Conservation (phyloP, 2,888 invertebrate species). For the Gisinianus flammeolus region DNA sequence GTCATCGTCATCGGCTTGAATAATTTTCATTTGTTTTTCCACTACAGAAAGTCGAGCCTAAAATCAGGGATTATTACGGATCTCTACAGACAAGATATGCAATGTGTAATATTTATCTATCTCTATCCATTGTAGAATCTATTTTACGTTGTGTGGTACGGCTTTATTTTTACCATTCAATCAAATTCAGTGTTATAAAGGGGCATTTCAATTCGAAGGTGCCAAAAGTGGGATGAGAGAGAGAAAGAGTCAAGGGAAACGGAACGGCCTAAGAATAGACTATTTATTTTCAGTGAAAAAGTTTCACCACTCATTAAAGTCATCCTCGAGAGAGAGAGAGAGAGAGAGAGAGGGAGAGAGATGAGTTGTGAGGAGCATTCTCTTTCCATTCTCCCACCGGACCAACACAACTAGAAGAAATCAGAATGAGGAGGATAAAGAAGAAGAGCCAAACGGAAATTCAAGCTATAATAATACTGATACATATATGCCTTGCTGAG, state of each 20-base stretch:
- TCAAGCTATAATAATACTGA: conserved; percentile 7
- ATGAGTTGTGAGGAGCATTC: background rate
- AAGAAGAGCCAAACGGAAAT: conserved; percentile 2
- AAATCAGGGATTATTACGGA: too few species aligned
- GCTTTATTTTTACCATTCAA: too few species aligned
- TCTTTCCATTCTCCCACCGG: background rate
- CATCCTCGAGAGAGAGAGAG: conserved; percentile 38
- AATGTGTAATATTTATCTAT: too few species aligned
- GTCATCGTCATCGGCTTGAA: too few species aligned
- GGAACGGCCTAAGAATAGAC: conserved; percentile 49
- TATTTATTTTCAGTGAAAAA: conserved; percentile 32
- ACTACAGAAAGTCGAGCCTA: too few species aligned
- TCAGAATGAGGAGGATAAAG: background rate
- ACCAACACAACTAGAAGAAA: background rate
- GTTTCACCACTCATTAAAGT: conserved; percentile 53
- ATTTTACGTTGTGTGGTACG: too few species aligned
- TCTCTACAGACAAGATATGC: too few species aligned
- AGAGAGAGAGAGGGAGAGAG: too few species aligned
- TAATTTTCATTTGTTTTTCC: too few species aligned
- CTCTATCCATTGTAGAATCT: too few species aligned
- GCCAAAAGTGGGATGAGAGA: conserved; percentile 46
- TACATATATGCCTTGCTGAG: conserved; percentile 1
- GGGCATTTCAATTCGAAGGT: too few species aligned
- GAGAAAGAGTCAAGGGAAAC: conserved; percentile 36
- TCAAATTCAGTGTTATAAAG: too few species aligned